Evolutionary conservation across 2,888 invertebrate genomes (phyloP), one percentile per base, ranked within the genome.

Genomic region (Lasioglossum leucozonium): DNA sequence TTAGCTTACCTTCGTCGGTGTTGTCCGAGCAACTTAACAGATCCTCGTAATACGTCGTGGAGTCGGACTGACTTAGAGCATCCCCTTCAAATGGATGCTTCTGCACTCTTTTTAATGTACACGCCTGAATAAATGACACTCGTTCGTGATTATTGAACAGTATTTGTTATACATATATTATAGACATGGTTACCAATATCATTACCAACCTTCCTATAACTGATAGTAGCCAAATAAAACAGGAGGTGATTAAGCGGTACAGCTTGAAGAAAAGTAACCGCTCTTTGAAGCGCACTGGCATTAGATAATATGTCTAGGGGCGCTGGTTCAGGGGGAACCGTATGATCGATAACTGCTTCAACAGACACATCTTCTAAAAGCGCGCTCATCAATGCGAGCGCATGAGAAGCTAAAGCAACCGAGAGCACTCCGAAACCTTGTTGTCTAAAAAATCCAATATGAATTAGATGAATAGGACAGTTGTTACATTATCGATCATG

Each of bases 21-120:
- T 98, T 98, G 94, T 98, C 98, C 0, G 98, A 98, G 94, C 98
- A 98, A 92, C 98, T 98, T 81, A 98, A 96, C 95, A 99, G 98
- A 95, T 99, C 99, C 95, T 99, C 99, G 95, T 98, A 99, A 95
- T 98, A 99, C n/a, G 98, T 99, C 73, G 98, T 98, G 16, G 98
- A 98, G 95, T 99, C 99, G 6, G 98, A 98, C 88, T 97, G 97
- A 94, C 97, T 97, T 84, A 97, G 96, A 73, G 98, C 98, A 94
- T 98, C 98, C 71, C 97, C 98, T 94, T 98, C 98, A 65, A 98
- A 97, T 84, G 98, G 97, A 95, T 98, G 97, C 92, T 97, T 97
- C 94, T 97, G 97, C 72, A 97, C 96, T 81, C 98, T 96, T 94
- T 98, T 98, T 91, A 98, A 95, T 80, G 97, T 97, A 87, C 98